Percentiles rank a stretch among this genome's conserved stretches.
phyloP scores from a whole-genome alignment of 2,797 vertebrate genomes.

The Fistularia commersonii region DNA sequence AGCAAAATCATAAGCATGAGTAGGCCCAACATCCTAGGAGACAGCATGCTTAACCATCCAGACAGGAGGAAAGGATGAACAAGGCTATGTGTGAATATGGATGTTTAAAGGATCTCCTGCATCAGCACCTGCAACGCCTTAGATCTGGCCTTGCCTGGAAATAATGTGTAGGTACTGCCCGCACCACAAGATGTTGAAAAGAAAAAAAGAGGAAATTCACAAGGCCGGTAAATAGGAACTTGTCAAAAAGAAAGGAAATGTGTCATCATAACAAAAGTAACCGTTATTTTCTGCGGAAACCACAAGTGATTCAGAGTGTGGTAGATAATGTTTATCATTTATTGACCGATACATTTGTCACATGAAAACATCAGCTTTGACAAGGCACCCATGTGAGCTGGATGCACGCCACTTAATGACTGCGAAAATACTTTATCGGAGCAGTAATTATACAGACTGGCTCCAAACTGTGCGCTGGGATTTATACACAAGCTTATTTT shows the following conservation, averaged over 20 bases:
- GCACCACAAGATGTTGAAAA: not conserved
- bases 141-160: not conserved
- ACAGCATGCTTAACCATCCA: slow-evolving; percentile 8
- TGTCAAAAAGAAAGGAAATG: not conserved
- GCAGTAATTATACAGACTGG: not conserved
- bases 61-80: slow-evolving; percentile 4
- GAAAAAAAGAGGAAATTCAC: slow-evolving; percentile 11
- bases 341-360: not conserved
- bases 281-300: not conserved
- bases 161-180: slow-evolving; percentile 4
- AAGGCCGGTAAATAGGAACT: slow-evolving; percentile 46
- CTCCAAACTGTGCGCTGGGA: not conserved
- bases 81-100: slow-evolving; percentile 1
- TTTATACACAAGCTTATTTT: no score
- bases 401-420: not conserved
- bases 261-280: slow-evolving; percentile 12
- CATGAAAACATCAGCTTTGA: not conserved
- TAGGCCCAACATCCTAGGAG: slow-evolving; percentile 20
- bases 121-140: not conserved
- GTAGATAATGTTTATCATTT: not conserved
- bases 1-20: slow-evolving; percentile 27
- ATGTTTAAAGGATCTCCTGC: slow-evolving; percentile 7
- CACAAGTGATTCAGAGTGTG: not conserved
- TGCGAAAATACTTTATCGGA: no score
- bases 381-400: not conserved